Conservation (phyloP, 2,888 invertebrate genomes). For the Pediacus dermestoides region DNA sequence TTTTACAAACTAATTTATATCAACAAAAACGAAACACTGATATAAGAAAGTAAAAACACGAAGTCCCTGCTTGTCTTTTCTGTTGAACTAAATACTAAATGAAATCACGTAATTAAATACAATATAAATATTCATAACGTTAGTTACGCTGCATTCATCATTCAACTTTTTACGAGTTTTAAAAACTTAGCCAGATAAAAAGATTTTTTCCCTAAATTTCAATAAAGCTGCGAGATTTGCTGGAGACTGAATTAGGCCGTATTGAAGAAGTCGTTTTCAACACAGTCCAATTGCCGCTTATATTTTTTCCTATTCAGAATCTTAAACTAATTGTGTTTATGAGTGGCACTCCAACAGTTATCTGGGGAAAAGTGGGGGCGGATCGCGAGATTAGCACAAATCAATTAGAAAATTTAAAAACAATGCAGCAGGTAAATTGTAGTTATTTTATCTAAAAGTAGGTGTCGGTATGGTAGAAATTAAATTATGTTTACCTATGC, state of each 20-base stretch:
- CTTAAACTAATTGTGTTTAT: conserved; percentile 36
- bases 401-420: no score
- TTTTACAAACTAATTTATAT: no score
- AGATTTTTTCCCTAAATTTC: conserved; percentile 38
- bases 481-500: no score
- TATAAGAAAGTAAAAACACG: no score
- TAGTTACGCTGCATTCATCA: conserved; percentile 41
- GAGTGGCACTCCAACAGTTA: conserved; percentile 19
- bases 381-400: no score
- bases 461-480: no score
- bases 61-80: no score
- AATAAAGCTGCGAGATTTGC: conserved; percentile 41
- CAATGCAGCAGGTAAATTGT: no score
- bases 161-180: conserved; percentile 38
- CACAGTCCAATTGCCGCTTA: conserved; percentile 43
- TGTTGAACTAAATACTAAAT: no score
- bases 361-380: no score
- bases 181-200: conserved; percentile 40
- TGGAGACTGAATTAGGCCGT: conserved; percentile 41
- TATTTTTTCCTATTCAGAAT: conserved; percentile 38
- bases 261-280: conserved; percentile 38
- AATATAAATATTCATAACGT: conserved; percentile 42
- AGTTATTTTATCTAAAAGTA: no score
- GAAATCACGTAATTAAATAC: conserved; percentile 31
- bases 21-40: no score